phyloP scores from a whole-genome alignment of 2,888 invertebrate species.

The Nebria salina region DNA sequence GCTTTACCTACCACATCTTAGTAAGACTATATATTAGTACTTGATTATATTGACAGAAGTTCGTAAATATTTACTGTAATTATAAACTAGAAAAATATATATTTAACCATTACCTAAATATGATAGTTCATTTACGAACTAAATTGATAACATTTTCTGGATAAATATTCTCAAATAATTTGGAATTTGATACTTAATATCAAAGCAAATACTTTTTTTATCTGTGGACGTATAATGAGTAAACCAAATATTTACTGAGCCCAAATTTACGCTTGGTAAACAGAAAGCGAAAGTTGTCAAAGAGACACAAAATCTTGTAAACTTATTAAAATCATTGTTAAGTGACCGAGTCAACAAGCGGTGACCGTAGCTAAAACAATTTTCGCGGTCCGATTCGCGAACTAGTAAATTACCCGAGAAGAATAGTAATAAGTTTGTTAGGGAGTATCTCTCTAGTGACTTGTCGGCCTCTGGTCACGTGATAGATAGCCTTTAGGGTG shows the following conservation, averaged over 20 bases:
- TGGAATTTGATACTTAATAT: too few relatives aligned
- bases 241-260: too few relatives aligned
- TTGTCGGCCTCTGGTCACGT: neutral
- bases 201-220: neutral
- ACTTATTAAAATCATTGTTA: neutral
- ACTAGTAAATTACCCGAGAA: conserved; percentile 39
- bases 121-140: neutral
- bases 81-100: neutral
- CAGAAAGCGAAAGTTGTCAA: neutral
- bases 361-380: conserved; percentile 33
- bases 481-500: conserved; percentile 1
- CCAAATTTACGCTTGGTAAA: neutral
- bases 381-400: conserved; percentile 37
- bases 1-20: neutral
- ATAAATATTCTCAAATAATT: too few relatives aligned
- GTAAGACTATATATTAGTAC: neutral
- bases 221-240: neutral
- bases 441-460: conserved; percentile 1
- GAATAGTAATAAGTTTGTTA: conserved; percentile 41
- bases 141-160: too few relatives aligned
- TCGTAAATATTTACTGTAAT: neutral
- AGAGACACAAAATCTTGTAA: too few relatives aligned
- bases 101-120: neutral
- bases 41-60: neutral
- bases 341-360: neutral